Evolutionary conservation across 2,888 invertebrate species (phyloP), one percentile per base, ranked within the genome.

Genomic region (Agrotis exclamationis): DNA sequence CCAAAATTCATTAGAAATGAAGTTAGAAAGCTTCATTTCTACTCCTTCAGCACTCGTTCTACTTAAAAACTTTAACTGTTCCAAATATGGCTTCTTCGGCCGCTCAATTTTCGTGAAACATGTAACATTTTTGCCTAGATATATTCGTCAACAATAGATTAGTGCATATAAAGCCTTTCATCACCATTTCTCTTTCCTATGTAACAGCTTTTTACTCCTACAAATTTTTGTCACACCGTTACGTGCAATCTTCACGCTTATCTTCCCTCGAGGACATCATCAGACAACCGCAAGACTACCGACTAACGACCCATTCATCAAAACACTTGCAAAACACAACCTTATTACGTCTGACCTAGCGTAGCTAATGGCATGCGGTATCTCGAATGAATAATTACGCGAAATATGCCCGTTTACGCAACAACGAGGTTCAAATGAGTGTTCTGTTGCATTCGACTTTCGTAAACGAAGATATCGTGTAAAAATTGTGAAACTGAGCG

Each of bases 401-500:
- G 72, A 79, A 74, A 68, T 80, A 86, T 86, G 86, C 87, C 78
- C 68, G 76, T 87, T 92, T 89, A 77, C 90, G 90, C 86, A 91
- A 92, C 84, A 72, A 75, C 74, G 80, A 68, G 83, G 86, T 86
- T 89, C 89, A 86, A 90, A 90, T 89, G 89, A 91, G 88, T 87
- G 89, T 83, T 85, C 83, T 86, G 86, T 93, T 92, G 89, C 90
- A 87, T 87, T 89, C 83, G 82, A 80, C 90, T 94, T 94, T 94
- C 94, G 93, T 91, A 94, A 94, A 94, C 90, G 93, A 93, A 93
- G 93, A 93, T 91, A 94, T 93, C 89, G 88, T 90, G 91, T 90
- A 89, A 91, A 92, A 91, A 89, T 94, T 93, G 91, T 91, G 94
- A 91, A 94, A 95, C 88, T 82, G 65, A 80, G 82, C 91, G 89